Evolutionary conservation across 1,140 invertebrate genomes (phyloP), one percentile per base, ranked within the genome.

Genomic region (Rhynchophorus ferrugineus): DNA sequence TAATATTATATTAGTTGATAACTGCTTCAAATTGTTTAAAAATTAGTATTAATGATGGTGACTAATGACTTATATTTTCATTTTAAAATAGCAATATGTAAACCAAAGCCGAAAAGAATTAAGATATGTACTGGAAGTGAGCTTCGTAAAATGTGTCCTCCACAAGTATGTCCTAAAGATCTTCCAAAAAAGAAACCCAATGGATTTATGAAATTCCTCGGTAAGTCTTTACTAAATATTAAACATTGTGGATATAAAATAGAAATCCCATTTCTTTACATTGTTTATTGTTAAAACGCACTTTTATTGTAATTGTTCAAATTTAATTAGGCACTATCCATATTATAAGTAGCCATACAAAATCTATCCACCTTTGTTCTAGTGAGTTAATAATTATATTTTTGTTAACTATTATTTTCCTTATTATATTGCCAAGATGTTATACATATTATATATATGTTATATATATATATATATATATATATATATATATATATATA

Each of bases 91-190:
- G 60, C 57, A 16, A 62, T 62, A 45, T 60, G 56, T 9, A 54
- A 22, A 21, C 35, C 49, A 8, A 46, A 56, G 11, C 49, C 60
- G 7, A 65, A 65, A 45, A 33, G 42, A 13, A 65, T 65, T 29
- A 45, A 51, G 54, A 54, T 65, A 24, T 65, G 63, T 42, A 65
- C 63, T 1, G 63, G 63, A 3, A 49, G 52, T 8, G 63, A 65
- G 21, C 19, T 65, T 9, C 56, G 49, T 45, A 61, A 58, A 47
- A 65, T 65, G 63, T 61, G 63, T 42, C 44, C 59, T 1, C 59
- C 61, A 2, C 46, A 45, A 36, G 33, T 55, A 8, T 64, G 62
- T 36, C 34, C 44, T 14, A 58, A 53, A 36, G 44, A 49, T 11
- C 49, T 55, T 16, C 47, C 49, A 41, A 44, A 20, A 22, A 29